These are phyloP conservation scores for Nasua narica DNA, from an alignment of 2,797 vertebrate genomes.

Conservation along the genomic window DNA sequence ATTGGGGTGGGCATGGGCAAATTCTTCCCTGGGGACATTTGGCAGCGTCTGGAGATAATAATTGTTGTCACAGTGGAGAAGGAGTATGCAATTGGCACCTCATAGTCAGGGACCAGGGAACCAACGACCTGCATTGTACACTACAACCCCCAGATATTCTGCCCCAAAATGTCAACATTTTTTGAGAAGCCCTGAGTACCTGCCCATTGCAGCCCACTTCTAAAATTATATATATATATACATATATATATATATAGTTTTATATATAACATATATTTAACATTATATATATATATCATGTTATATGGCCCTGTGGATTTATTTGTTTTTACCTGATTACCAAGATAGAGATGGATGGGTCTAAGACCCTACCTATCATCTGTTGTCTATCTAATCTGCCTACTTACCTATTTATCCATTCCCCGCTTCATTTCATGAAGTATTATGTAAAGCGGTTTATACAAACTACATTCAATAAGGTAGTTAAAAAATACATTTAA, in stretches of 20 bases:
- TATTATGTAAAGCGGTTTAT: background rate
- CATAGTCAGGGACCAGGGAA: background rate
- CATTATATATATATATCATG: background rate
- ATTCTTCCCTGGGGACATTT: background rate
- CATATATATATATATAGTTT: too few relatives aligned
- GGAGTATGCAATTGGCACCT: background rate
- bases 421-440: background rate
- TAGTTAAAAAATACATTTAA: background rate
- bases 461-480: background rate
- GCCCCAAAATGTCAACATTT: background rate
- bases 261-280: too few relatives aligned
- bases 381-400: background rate
- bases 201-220: background rate
- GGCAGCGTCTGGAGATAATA: background rate
- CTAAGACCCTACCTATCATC: background rate
- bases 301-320: background rate
- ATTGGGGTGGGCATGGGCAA: accelerated
- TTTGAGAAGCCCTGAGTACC: background rate
- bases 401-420: background rate
- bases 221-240: background rate
- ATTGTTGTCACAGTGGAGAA: background rate
- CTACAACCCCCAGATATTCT: background rate
- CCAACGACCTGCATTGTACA: background rate
- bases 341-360: background rate
- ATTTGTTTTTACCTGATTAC: background rate